Conservation (phyloP, 1,140 invertebrate species). For the Vollenhovia emeryi region DNA sequence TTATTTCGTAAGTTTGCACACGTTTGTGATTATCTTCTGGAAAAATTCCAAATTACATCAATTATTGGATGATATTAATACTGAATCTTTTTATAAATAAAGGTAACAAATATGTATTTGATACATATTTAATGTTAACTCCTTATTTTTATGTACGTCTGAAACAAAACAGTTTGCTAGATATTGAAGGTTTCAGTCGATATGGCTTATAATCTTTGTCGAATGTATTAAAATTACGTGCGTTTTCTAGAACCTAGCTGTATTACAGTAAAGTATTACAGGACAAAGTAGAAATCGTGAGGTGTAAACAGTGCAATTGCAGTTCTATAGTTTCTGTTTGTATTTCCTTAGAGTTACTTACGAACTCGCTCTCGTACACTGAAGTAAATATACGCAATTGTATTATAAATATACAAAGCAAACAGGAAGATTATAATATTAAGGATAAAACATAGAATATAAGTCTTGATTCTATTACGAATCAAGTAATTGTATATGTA, state of each 20-base stretch:
- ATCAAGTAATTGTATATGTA: conserved; percentile 82
- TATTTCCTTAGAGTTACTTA: conserved; percentile 63
- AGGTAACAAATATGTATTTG: conserved; percentile 29
- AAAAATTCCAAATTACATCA: background rate
- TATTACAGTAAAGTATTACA: conserved; percentile 55
- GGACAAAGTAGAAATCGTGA: conserved; percentile 26
- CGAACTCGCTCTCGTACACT: conserved; percentile 68
- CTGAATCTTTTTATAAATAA: conserved; percentile 28
- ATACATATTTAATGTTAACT: conserved; percentile 38
- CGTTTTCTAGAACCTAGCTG: conserved; percentile 46
- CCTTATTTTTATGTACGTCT: conserved; percentile 23
- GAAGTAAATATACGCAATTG: conserved; percentile 70
- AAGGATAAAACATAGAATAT: conserved; percentile 65
- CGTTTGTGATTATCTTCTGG: background rate
- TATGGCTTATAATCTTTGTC: conserved; percentile 32
- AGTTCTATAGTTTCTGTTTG: conserved; percentile 59
- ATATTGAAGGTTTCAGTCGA: conserved; percentile 40
- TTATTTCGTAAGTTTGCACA: conserved; percentile 57
- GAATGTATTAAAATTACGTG: conserved; percentile 51
- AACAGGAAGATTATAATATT: conserved; percentile 72
- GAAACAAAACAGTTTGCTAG: conserved; percentile 10
- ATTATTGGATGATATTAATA: conserved; percentile 27
- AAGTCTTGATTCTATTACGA: conserved; percentile 75
- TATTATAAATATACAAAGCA: conserved; percentile 72
- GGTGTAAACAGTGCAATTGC: conserved; percentile 40